Evolutionary conservation across 2,113 vertebrate species (phyloP), one percentile per base, ranked within the genome.

Genomic region (Tenebrosternarchus preto): DNA sequence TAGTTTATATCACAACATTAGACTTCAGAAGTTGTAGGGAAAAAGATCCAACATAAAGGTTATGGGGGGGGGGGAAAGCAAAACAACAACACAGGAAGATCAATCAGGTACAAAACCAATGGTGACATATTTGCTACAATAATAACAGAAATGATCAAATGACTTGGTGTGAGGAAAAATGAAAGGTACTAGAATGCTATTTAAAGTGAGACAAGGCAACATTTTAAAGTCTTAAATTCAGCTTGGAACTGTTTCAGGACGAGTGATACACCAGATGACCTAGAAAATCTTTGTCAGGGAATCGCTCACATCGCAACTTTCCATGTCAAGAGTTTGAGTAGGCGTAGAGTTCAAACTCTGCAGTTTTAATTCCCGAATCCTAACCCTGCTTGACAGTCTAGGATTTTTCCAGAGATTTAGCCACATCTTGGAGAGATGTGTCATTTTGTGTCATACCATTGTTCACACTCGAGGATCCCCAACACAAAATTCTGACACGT

Each of bases 401-500:
- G 66, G 70, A 56, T 33, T 66, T 27, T 55, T 56, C 25, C 24
- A 12, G 8, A 63, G 69, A 73, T 72, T 64, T 22, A 19, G 29
- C 72, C 46, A 60, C 57, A 43, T 73, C 77, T 80, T 59, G 19
- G 25, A 29, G 2, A 74, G 78, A 55, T 24, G 5, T 72, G 69
- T 73, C 78, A 27, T 33, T 73, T 74, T 66, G 33, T 55, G 60
- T 20, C 60, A 64, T 33, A 27, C 36, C 27, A 20, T 22, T 5
- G 8, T 64, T 73, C 70, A 46, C 78, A 73, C 70, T 55, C 27
- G 57, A 72, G 77, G 68, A 72, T 66, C 63, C 19, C 63, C 63
- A 66, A 15, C 63, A 9, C 6, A 68, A n/a, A 68, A n/a, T 66
- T 80, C 19, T 56, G 78, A 66, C 70, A 67, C 20, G 63, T 80